These are phyloP conservation scores for Serinus canaria DNA, from an alignment of 2,113 vertebrate species.

Conservation along the genomic window DNA sequence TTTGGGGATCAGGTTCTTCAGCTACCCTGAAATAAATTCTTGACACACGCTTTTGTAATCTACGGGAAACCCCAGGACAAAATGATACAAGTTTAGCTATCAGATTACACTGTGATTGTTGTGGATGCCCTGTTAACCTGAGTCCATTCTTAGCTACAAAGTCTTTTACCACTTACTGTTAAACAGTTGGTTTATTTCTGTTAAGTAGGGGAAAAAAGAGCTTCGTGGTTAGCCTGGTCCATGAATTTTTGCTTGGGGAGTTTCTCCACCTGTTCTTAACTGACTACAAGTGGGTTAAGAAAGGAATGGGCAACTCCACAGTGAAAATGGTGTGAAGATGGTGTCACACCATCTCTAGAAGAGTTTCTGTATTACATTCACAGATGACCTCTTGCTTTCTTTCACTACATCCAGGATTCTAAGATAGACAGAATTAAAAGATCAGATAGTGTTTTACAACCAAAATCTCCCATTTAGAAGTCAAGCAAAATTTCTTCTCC, in stretches of 20 bases:
- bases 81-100: background rate
- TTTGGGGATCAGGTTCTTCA: background rate
- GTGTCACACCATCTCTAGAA: background rate
- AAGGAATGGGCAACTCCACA: background rate
- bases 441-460: background rate
- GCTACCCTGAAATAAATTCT: background rate
- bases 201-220: background rate
- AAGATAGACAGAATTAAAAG: background rate
- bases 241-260: background rate
- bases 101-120: background rate
- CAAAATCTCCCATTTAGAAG: background rate
- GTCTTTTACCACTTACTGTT: background rate
- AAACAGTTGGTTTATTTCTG: background rate
- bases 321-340: background rate
- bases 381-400: background rate
- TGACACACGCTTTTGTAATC: background rate
- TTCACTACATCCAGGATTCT: background rate
- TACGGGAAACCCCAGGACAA: background rate
- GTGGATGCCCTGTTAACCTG: background rate
- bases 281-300: background rate
- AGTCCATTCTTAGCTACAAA: background rate
- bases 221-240: background rate
- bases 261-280: background rate
- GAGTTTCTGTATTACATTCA: background rate
- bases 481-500: background rate